Evolutionary conservation across 2,797 vertebrate genomes (phyloP).

Genomic region (Pseudochirops corinnae): DNA sequence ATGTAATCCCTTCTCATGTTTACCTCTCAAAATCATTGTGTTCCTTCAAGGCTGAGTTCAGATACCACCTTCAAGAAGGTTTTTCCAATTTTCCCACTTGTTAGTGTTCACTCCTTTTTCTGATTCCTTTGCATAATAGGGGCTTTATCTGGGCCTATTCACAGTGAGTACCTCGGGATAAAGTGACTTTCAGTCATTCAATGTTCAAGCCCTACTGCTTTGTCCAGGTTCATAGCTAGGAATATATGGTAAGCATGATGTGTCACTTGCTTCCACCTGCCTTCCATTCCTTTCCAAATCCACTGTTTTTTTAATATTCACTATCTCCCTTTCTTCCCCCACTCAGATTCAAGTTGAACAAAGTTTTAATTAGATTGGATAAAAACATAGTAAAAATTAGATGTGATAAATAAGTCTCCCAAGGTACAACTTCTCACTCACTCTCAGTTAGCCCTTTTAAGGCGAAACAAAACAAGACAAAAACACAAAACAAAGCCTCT

Average conservation of each 20-base stretch:
- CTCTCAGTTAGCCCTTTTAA: not conserved
- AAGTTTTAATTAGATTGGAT: not conserved
- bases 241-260: not conserved
- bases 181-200: not conserved
- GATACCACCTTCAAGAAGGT: not conserved
- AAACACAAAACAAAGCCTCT: not conserved
- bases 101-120: not conserved
- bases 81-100: not conserved
- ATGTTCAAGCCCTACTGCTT: not conserved
- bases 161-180: not conserved
- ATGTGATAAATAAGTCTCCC: not conserved
- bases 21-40: not conserved
- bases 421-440: not conserved
- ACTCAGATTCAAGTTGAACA: not conserved
- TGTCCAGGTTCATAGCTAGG: not conserved
- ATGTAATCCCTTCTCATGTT: not conserved
- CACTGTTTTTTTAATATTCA: not conserved
- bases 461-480: not conserved
- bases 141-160: not conserved
- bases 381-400: not conserved
- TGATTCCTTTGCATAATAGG: not conserved
- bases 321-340: no score
- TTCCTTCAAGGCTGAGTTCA: not conserved
- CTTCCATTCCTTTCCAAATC: not conserved
- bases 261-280: not conserved